Evolutionary conservation across 2,113 vertebrate species (phyloP).

Genomic region (Callocephalon fimbriatum): DNA sequence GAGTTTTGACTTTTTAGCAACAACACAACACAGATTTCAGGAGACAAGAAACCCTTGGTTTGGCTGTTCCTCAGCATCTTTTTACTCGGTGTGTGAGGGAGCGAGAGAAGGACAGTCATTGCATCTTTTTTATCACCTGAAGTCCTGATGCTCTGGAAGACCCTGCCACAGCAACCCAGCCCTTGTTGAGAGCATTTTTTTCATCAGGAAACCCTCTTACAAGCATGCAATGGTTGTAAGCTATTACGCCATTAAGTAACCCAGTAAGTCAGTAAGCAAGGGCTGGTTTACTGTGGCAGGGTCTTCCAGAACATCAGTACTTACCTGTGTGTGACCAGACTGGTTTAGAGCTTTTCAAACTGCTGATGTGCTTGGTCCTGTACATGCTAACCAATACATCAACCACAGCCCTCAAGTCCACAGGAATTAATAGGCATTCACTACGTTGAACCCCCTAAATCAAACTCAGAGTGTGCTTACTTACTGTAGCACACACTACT

Average conservation of each 20-base stretch:
- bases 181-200: background rate
- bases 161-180: background rate
- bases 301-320: background rate
- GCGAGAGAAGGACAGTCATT: background rate
- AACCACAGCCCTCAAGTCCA: background rate
- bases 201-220: background rate
- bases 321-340: background rate
- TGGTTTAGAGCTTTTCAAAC: background rate
- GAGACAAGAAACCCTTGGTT: background rate
- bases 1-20: background rate
- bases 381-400: too few relatives aligned
- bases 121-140: background rate
- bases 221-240: background rate
- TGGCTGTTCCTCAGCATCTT: background rate
- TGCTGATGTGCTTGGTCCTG: background rate
- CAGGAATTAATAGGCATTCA: background rate
- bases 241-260: background rate
- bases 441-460: background rate
- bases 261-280: background rate
- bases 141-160: background rate
- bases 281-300: background rate
- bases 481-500: background rate
- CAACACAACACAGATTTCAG: background rate
- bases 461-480: background rate
- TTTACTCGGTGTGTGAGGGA: background rate